phyloP scores from a whole-genome alignment of 2,797 vertebrate species.

The Carcharodon carcharias region DNA sequence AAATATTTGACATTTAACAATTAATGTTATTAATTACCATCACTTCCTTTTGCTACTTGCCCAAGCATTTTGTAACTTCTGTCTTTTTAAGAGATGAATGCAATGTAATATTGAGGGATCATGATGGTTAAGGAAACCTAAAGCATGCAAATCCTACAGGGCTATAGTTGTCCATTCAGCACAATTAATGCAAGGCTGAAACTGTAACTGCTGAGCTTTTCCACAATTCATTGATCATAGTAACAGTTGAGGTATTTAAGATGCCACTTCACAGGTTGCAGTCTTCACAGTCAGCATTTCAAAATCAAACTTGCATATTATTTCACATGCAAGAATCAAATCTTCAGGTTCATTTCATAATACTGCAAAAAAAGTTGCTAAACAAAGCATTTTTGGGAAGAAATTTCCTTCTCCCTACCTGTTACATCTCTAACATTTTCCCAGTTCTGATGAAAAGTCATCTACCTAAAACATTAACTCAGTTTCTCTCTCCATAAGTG shows the following conservation, averaged over 20 bases:
- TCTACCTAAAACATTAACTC: too few relatives aligned
- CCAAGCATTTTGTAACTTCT: not conserved
- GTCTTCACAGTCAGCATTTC: not conserved
- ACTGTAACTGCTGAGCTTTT: not conserved
- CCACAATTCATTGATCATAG: not conserved
- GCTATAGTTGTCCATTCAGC: not conserved
- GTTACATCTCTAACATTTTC: too few relatives aligned
- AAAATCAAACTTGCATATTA: not conserved
- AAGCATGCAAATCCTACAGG: not conserved
- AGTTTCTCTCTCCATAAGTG: too few relatives aligned
- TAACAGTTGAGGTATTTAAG: not conserved
- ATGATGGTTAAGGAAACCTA: not conserved
- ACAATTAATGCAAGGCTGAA: not conserved
- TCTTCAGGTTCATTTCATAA: not conserved
- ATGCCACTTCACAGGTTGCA: not conserved
- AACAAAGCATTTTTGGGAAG: not conserved
- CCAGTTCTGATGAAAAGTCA: too few relatives aligned
- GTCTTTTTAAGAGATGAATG: not conserved
- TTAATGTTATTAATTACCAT: not conserved
- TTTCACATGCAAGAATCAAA: not conserved
- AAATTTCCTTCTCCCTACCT: not conserved
- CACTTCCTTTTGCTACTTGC: not conserved
- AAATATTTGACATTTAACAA: not conserved
- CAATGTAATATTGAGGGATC: not conserved
- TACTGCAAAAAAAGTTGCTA: not conserved